Base-by-base conservation (phyloP, 2,113 vertebrate species). In the Pipra filicauda region DNA sequence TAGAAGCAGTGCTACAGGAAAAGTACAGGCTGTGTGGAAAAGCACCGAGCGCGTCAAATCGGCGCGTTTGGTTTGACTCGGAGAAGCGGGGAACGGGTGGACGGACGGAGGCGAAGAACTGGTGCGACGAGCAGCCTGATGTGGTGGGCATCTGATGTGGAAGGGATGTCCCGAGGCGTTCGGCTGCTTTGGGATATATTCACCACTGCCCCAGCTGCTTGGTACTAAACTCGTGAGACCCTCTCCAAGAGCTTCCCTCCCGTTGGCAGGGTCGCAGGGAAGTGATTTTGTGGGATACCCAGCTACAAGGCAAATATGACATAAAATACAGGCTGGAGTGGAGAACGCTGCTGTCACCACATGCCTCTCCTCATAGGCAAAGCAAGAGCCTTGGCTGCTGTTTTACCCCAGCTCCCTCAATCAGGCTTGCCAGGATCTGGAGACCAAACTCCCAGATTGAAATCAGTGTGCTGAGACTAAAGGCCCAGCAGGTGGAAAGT, bases 161-260 rank as follows among this genome's bases (percentile, higher is more conserved):
- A 5, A 6, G 3, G 8, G 21, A 6, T 6, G 14, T 43, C 6
- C 30, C 0, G 1, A 15, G 59, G 9, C 6, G 0, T 35, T 46
- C 4, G 19, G 28, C n/a, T 1, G 1, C 54, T 51, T 6, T 22
- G 33, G 35, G 51, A 52, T 52, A 52, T 52, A 52, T 52, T 52
- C 51, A 52, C 26, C 26, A 16, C 54, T 2, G 1, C 1, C 2
- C 9, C 48, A 26, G 26, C 54, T 37, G 23, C 35, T 21, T 9
- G 35, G 8, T 23, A 3, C 59, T 37, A 17, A 41, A 12, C 16
- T 11, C 4, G 2, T 15, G n/a, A 66, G 46, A 15, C 3, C 15
- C 16, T 6, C 8, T 35, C 11, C 0, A 2, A 55, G 49, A 55
- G 26, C 12, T 35, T 28, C 20, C 26, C 37, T 11, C 4, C 26